Evolutionary conservation across 2,797 vertebrate genomes (phyloP).

Genomic region (Ibycter americanus): DNA sequence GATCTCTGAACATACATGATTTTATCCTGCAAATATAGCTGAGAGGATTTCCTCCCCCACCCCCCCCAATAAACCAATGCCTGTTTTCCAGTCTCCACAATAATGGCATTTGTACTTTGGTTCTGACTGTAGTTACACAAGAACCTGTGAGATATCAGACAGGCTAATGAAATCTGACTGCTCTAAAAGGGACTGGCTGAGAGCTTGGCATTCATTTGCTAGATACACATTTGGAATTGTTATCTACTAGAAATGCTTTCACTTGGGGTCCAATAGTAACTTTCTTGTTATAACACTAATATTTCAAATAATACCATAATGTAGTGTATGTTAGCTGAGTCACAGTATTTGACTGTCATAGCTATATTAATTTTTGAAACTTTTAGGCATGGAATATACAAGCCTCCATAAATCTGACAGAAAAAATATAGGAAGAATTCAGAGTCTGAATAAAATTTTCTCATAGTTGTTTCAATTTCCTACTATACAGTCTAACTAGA

Average conservation of each 20-base stretch:
- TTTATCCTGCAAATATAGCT: background rate
- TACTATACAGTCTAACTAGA: background rate
- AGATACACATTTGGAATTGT: slow-evolving; percentile 6
- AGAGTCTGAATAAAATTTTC: slow-evolving; percentile 19
- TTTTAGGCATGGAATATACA: slow-evolving; percentile 5
- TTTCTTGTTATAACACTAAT: slow-evolving; percentile 15
- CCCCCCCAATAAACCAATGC: background rate
- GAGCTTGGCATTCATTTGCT: background rate
- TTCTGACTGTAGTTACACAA: background rate
- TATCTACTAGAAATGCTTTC: slow-evolving; percentile 16
- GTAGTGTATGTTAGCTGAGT: background rate
- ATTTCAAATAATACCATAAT: slow-evolving; percentile 1
- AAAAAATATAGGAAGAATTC: slow-evolving; percentile 41
- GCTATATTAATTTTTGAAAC: slow-evolving; percentile 33
- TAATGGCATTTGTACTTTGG: background rate
- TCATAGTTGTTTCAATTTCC: background rate
- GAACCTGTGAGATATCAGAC: background rate
- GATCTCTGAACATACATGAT: background rate
- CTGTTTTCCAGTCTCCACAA: background rate
- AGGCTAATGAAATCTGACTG: slow-evolving; percentile 5
- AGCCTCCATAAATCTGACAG: background rate
- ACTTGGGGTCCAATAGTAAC: background rate
- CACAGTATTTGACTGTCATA: background rate
- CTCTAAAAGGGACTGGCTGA: background rate
- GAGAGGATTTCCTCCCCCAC: background rate